phyloP scores from a whole-genome alignment of 2,113 vertebrate species.

The Sialia sialis region DNA sequence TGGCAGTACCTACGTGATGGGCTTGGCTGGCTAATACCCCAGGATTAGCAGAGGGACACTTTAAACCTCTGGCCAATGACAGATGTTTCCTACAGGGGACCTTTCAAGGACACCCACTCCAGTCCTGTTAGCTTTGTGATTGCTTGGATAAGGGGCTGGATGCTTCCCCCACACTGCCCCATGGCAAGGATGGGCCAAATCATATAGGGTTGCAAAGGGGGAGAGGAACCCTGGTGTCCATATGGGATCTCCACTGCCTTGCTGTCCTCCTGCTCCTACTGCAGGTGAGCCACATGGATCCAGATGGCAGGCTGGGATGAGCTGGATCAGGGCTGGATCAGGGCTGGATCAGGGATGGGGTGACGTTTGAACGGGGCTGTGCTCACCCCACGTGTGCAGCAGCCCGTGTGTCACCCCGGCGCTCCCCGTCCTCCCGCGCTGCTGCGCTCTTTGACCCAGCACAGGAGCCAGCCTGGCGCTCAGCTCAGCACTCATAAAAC shows the following conservation, averaged over 20 bases:
- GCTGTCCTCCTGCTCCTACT: background rate
- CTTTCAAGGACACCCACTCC: background rate
- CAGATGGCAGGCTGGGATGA: background rate
- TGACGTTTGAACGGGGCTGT: background rate
- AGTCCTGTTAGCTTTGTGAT: constrained; percentile 22
- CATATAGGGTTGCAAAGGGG: background rate
- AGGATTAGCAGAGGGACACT: constrained; percentile 42
- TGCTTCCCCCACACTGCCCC: background rate
- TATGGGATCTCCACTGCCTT: background rate
- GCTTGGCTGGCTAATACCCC: constrained; percentile 12
- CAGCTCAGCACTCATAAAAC: background rate
- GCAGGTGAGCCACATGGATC: background rate
- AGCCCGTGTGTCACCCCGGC: accelerated
- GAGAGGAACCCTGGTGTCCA: background rate
- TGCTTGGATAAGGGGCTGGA: background rate
- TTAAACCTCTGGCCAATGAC: constrained; percentile 33
- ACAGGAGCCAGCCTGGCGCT: background rate
- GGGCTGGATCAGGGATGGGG: background rate
- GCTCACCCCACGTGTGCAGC: background rate
- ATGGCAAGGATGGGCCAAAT: background rate
- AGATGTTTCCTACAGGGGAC: background rate
- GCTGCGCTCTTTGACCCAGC: background rate
- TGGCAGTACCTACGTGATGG: constrained; percentile 13
- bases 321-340: background rate
- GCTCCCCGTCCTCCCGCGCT: accelerated